These are phyloP conservation scores for Drosophila buzzatii DNA, from an alignment of 2,888 invertebrate genomes.

Conservation along the genomic window DNA sequence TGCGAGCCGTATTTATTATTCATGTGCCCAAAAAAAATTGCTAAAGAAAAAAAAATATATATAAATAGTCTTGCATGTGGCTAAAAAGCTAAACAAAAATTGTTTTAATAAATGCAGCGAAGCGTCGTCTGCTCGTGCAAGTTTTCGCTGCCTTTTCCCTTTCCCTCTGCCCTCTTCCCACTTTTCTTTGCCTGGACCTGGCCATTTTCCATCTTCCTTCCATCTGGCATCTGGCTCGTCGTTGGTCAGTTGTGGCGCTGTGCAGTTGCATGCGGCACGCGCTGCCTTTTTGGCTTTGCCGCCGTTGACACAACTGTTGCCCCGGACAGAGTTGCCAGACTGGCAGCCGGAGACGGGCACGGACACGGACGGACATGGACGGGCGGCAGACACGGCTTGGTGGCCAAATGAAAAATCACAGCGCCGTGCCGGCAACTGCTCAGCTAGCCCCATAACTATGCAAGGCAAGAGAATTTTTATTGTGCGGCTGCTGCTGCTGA, in stretches of 20 bases:
- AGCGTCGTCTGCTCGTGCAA: slow-evolving; percentile 35
- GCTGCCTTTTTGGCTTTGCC: slow-evolving; percentile 46
- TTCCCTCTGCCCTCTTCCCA: not conserved
- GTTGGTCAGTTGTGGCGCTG: slow-evolving; percentile 54
- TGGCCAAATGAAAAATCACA: slow-evolving; percentile 76
- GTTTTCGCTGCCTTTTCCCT: not conserved
- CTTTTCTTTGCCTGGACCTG: not conserved
- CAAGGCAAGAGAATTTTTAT: slow-evolving; percentile 65
- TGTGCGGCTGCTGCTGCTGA: slow-evolving; percentile 46
- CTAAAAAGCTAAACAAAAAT: slow-evolving; percentile 63
- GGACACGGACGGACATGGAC: slow-evolving; percentile 9
- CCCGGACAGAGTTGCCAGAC: slow-evolving; percentile 36
- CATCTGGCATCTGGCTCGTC: not conserved
- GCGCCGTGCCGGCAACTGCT: slow-evolving; percentile 67
- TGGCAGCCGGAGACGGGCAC: slow-evolving; percentile 18
- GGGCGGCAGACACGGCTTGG: slow-evolving; percentile 24
- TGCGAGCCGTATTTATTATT: slow-evolving; percentile 60
- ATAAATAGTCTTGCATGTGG: slow-evolving; percentile 45
- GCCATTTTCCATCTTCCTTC: not conserved
- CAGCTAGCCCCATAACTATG: slow-evolving; percentile 57
- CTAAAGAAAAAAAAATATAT: slow-evolving; percentile 3
- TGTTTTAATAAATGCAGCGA: slow-evolving; percentile 67
- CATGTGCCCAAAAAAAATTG: slow-evolving; percentile 43
- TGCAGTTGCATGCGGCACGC: slow-evolving; percentile 74
- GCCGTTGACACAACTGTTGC: slow-evolving; percentile 72